Evolutionary conservation across 2,888 invertebrate genomes (phyloP), one percentile per base, ranked within the genome.

Genomic region (Clunio marinus): DNA sequence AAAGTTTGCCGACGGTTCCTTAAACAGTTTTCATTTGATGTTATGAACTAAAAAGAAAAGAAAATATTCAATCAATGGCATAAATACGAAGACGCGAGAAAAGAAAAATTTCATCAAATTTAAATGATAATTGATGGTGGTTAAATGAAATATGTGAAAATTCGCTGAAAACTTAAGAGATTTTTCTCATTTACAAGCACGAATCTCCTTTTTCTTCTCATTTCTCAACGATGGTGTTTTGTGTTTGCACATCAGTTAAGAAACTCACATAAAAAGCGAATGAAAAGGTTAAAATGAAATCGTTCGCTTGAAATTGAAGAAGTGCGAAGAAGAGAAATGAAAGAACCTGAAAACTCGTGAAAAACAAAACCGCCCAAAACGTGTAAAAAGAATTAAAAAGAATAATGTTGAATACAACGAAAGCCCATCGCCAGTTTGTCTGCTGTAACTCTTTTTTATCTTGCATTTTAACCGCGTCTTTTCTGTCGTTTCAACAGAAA

Each of bases 81-180:
- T n/a, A 7, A 55, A 22, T 15, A 22, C 2, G 57, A 57, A 57
- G 57, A 32, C n/a, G 51, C 51, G 51, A 51, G 22, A 51, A 22
- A 32, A 8, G 17, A 57, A 57, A 57, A 51, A 57, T 27, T 27
- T 55, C 66, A 35, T 24, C 55, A 55, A 27, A 66, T 66, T 66
- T 55, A 55, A 32, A 66, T 24, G 55, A 66, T 66, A 66, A 66
- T 66, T 66, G 35, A 66, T 66, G 55, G 51, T 66, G 51, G 17
- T 51, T 32, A 27, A 51, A 65, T 66, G 65, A 66, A 66, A 51
- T 66, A 51, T 65, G 65, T 65, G 51, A 66, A 66, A 66, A 66
- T 65, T 66, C 66, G 66, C n/a, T 66, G 66, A 66, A 66, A 66
- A 66, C 65, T 66, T 66, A 55, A 66, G 45, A 66, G 65, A 35